Conservation (phyloP, 2,888 invertebrate species). For the Macrosiphum euphorbiae region DNA sequence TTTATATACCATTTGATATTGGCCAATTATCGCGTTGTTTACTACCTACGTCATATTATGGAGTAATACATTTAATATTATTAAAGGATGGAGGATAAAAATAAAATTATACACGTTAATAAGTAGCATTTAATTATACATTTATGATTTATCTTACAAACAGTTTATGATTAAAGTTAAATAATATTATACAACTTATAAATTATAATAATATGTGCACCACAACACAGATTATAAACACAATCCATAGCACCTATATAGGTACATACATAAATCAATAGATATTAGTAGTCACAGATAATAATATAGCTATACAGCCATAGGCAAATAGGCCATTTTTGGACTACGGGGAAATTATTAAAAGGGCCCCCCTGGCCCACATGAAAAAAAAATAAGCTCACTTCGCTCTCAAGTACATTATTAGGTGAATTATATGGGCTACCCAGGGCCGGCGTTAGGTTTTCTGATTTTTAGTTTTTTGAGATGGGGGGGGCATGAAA, state of each 20-base stretch:
- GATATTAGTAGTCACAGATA: neutral
- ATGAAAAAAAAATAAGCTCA: too few relatives aligned
- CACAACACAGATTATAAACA: neutral
- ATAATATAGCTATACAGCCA: neutral
- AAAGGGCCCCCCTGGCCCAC: too few relatives aligned
- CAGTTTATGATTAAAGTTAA: neutral
- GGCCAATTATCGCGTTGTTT: neutral
- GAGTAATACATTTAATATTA: neutral
- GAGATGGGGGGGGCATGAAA: too few relatives aligned
- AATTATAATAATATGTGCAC: neutral
- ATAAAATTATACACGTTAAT: neutral
- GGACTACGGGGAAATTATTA: too few relatives aligned
- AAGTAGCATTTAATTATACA: neutral
- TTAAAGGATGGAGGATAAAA: neutral
- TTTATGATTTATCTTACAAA: neutral
- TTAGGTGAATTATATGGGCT: too few relatives aligned
- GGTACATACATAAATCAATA: neutral
- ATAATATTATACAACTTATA: neutral
- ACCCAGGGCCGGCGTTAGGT: too few relatives aligned
- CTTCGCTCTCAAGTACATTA: too few relatives aligned
- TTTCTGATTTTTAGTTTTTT: too few relatives aligned
- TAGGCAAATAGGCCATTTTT: too few relatives aligned
- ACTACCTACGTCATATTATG: neutral
- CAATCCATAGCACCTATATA: neutral
- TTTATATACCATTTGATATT: neutral